These are phyloP conservation scores for Cynodonichthys magdalenae DNA, from an alignment of 2,797 vertebrate genomes.

Conservation along the genomic window DNA sequence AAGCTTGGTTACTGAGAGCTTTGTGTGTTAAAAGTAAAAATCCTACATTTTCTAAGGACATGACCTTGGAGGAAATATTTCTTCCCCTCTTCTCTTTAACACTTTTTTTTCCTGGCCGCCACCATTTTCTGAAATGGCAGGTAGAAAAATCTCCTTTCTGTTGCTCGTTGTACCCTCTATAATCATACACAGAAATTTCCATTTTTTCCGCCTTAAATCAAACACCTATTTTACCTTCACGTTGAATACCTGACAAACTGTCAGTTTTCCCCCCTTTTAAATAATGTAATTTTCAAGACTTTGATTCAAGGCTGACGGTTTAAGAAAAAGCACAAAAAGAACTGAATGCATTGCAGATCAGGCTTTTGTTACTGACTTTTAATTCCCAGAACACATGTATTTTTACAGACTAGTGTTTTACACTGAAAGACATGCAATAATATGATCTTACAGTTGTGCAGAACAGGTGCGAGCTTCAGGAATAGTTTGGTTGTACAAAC, in stretches of 20 bases:
- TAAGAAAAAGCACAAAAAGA: neutral
- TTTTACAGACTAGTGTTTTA: too few species aligned
- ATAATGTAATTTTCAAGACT: constrained; percentile 17
- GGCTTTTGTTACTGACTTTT: too few species aligned
- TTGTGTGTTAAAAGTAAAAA: too few species aligned
- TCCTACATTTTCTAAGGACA: neutral
- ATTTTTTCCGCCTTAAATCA: constrained; percentile 11
- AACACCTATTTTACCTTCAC: constrained; percentile 2
- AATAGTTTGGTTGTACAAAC: constrained; percentile 13
- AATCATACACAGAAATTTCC: constrained; percentile 7
- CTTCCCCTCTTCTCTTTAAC: constrained; percentile 13
- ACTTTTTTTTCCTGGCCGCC: constrained; percentile 30
- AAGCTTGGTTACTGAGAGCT: too few species aligned
- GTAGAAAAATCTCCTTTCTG: constrained; percentile 19
- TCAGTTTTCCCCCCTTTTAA: constrained; percentile 9
- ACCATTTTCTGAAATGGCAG: constrained; percentile 20
- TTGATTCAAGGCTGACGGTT: neutral
- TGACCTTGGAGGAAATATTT: constrained; percentile 49
- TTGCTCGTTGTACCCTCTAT: constrained; percentile 2
- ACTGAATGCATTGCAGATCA: neutral
- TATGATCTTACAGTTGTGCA: neutral
- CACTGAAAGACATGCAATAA: too few species aligned
- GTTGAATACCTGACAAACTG: constrained; percentile 9
- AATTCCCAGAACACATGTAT: too few species aligned
- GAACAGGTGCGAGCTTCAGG: neutral